Base-by-base conservation (phyloP, 2,888 invertebrate genomes). In the Pedicia rivosa region DNA sequence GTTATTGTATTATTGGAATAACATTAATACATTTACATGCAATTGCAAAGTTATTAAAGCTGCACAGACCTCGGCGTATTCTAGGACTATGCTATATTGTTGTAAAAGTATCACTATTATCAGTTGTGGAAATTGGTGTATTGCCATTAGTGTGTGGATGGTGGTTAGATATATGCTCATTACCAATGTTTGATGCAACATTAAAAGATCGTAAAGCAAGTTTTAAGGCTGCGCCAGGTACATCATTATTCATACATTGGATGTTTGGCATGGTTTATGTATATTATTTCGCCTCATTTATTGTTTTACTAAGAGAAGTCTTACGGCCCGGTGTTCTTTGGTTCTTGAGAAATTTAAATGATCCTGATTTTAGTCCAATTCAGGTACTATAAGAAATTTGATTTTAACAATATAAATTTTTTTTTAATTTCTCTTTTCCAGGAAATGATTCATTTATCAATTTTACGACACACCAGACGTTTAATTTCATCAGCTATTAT, bases 351-450 rank as follows among this genome's bases (percentile, higher is more conserved):
- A 98, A 98, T 58, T 68, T 98, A 40, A 98, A 98, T 60, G 97
- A 98, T 64, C 97, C 98, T 0, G 97, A 98, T 53, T 98, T 98
- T 53, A 97, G 95, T 64, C 98, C 98, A 6, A 94, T 98, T 42
- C 94, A 91, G 66, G 91, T 73, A 44, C 9, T 38, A 38, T 35
- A 15, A 32, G 10, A 12, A 37, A 13, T 20, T 31, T 32, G 20
- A 16, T 26, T 42, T 24, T 9, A 34, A 39, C 29, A n/a, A n/a
- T n/a, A n/a, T n/a, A n/a, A 22, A 24, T 14, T 16, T 20, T 16
- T 37, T 34, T 31, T 16, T 20, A 19, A 37, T 36, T 30, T 26
- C 32, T 27, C 16, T 17, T 38, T 54, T 55, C 1, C 52, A 91
- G 72, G 80, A 87, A 74, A 97, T 98, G 97, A 97, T 98, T 46